Evolutionary conservation across 2,797 vertebrate species (phyloP), one percentile per base, ranked within the genome.

Genomic region (Enteromius viviparus): DNA sequence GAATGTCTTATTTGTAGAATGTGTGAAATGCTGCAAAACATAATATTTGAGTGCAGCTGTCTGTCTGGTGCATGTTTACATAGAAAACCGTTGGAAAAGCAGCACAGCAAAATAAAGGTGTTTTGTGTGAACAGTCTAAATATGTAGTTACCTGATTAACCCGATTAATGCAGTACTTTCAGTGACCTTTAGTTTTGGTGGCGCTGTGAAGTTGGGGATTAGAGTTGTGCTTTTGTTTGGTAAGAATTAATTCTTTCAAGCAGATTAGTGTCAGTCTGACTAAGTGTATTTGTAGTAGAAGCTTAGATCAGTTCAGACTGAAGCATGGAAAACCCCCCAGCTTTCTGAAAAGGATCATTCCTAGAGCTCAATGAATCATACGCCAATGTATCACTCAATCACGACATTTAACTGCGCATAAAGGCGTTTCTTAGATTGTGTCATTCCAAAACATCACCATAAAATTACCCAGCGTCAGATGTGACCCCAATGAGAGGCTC

Each of bases 211-310:
- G 47, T 65, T 77, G 34, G 3, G 23, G 9, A 51, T 78, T 81
- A 71, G 23, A 80, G 21, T 29, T 9, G n/a, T 80, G 29, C 45
- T 53, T 71, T 77, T 78, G 65, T 69, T 74, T 64, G 29, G 32
- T 49, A 65, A 26, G 53, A 78, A 77, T 69, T 3, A 78, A 64
- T n/a, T 23, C 65, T n/a, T 77, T 37, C 37, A 14, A 70, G 26
- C 14, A 8, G 80, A 81, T 81, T 74, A 74, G 42, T 64, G 69
- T 80, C 66, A 80, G 66, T 70, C 51, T 68, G 29, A 74, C 42
- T 75, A 66, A 64, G 14, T 49, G 11, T 40, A 64, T 68, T 45
- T 72, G 76, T 79, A 84, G 70, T 45, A 15, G 15, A 37, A 74
- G 65, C 42, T 72, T 58, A 58, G 45, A 72, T 81, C 26, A 74